Base-by-base conservation (phyloP, 64 coral and sea anemone genomes). In the Porites australiensis region DNA sequence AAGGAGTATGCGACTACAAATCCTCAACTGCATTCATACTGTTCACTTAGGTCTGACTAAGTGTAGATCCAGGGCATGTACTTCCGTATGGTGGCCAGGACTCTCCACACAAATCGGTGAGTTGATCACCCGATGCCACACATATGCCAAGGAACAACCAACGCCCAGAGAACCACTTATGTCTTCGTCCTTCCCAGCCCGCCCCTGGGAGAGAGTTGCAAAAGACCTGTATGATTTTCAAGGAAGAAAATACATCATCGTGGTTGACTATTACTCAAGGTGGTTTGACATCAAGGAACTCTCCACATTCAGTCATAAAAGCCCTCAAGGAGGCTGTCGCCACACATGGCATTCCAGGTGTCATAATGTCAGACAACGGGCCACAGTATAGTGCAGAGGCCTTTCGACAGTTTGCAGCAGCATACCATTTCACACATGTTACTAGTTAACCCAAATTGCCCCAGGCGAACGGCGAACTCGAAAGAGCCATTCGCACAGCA, bases 291-390 rank as follows among this genome's bases (percentile, higher is more conserved):
- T 73, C 4, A 73, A 45, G 13, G 47, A 13, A 73, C 70, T 73
- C 8, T 14, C 12, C 70, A 2, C 12, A 12, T 82, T n/a, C 27
- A 64, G 84, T 76, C 20, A 92, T 92, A 50, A 27, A 64, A 20
- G 66, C 43, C 9, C 70, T 92, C 5, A 92, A 92, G 73, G 89
- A 96, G 19, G 74, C 92, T 52, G 92, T 96, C 84, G n/a, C 70
- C 43, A 73, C 11, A 10, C 12, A 73, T 44, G 70, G 44, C 37
- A 19, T 73, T 44, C 70, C 14, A 13, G 84, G 92, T 4, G 1
- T 95, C 9, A 51, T 95, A 18, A 47, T 79, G 21, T 95, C 52
- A 22, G 81, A 90, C 49, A 95, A 95, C 65, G 76, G 89, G 12
- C 83, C 83, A 1, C 89, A 95, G 27, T 91, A 68, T 67, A 77